phyloP scores from a whole-genome alignment of 2,888 invertebrate genomes.

The Mylabris sibirica region DNA sequence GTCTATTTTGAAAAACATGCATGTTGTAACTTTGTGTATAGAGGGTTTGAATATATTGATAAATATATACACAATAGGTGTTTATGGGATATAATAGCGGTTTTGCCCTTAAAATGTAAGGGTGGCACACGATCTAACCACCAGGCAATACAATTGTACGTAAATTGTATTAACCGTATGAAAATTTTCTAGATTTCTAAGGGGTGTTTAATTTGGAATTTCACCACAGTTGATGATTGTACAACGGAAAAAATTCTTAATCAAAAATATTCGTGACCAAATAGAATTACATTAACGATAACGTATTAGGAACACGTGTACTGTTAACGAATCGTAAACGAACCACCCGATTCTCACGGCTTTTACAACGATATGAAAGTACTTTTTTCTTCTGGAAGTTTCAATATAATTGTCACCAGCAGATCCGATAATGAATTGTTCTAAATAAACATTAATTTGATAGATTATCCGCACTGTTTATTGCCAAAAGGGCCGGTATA shows the following conservation, averaged over 20 bases:
- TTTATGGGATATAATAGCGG: conserved; percentile 37
- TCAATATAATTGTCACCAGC: conserved; percentile 28
- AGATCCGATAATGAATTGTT: conserved; percentile 48
- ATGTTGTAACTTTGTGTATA: conserved; percentile 33
- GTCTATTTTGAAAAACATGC: conserved; percentile 28
- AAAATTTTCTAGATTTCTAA: too few species aligned
- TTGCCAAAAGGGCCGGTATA: conserved; percentile 55
- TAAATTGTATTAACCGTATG: conserved; percentile 22
- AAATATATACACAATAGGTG: conserved; percentile 29
- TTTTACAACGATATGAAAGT: neutral
- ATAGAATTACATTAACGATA: neutral
- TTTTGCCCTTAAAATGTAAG: conserved; percentile 29
- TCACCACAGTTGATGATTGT: conserved; percentile 24
- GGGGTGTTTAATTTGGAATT: neutral
- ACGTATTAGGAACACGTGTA: neutral
- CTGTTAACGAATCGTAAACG: neutral
- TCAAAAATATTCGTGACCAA: neutral
- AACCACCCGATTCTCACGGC: conserved; percentile 7
- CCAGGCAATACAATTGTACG: conserved; percentile 27
- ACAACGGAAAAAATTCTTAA: neutral
- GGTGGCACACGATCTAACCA: conserved; percentile 31
- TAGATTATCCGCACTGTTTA: conserved; percentile 61
- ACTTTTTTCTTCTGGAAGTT: neutral
- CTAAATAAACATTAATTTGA: conserved; percentile 57
- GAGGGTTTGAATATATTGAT: conserved; percentile 29